phyloP scores from a whole-genome alignment of 2,888 invertebrate genomes.

The Drosophila vallismaia region DNA sequence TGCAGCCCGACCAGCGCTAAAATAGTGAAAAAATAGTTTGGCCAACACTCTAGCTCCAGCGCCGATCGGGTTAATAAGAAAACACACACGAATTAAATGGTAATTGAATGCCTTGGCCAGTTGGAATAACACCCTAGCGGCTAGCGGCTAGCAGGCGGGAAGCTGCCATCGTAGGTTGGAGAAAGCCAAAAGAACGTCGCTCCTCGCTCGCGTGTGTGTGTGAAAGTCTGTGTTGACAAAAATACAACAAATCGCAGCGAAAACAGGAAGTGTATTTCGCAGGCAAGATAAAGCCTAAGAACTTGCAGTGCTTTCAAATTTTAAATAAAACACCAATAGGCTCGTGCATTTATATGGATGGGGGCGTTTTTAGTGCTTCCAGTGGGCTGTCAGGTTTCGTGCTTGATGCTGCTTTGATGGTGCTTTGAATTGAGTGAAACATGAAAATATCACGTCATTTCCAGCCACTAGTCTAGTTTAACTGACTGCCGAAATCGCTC shows the following conservation, averaged over 20 bases:
- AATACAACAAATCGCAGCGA: conserved; percentile 63
- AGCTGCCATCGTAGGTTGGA: conserved; percentile 8
- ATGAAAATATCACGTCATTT: conserved; percentile 44
- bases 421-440: neutral
- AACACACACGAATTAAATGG: conserved; percentile 45
- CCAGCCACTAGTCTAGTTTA: conserved; percentile 16
- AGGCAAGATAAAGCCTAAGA: conserved; percentile 51
- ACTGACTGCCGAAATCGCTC: conserved; percentile 45
- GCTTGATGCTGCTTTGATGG: conserved; percentile 14
- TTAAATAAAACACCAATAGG: conserved; percentile 15
- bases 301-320: conserved; percentile 16
- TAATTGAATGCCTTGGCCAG: conserved; percentile 7
- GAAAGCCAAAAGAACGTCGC: conserved; percentile 46
- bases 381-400: conserved; percentile 10
- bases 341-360: neutral
- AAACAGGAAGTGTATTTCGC: conserved; percentile 66
- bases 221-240: conserved; percentile 65
- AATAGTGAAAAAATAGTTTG: conserved; percentile 38
- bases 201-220: conserved; percentile 24
- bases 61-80: conserved; percentile 26
- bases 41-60: conserved; percentile 9
- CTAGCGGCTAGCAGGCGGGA: neutral
- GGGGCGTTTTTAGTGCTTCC: conserved; percentile 38
- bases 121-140: neutral
- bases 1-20: conserved; percentile 36